These are phyloP conservation scores for Melikaiella ostensackeni DNA, from an alignment of 2,888 invertebrate species.

Conservation along the genomic window DNA sequence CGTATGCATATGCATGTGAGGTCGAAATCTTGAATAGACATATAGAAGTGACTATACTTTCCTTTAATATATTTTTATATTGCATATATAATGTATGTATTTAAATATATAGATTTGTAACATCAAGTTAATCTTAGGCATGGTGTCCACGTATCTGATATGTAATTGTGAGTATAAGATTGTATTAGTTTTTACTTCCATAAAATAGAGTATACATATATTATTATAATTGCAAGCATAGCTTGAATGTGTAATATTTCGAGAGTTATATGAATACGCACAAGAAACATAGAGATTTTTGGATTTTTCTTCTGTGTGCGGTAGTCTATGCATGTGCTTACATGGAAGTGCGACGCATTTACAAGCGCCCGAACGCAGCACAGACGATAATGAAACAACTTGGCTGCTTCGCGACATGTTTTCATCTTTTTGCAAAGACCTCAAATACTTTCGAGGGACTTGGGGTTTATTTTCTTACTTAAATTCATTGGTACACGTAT, in stretches of 20 bases:
- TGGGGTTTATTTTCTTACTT: slow-evolving; percentile 45
- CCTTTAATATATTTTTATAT: background rate
- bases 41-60: background rate
- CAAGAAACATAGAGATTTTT: slow-evolving; percentile 4
- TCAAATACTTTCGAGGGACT: slow-evolving; percentile 44
- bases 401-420: background rate
- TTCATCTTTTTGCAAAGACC: background rate
- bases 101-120: slow-evolving; percentile 11
- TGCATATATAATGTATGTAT: background rate
- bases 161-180: background rate
- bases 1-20: background rate
- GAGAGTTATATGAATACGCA: background rate
- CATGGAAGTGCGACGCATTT: background rate
- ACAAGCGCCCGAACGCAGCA: background rate
- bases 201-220: background rate
- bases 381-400: background rate
- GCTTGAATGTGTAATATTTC: background rate
- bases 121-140: slow-evolving; percentile 2
- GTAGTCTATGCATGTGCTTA: background rate
- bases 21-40: background rate
- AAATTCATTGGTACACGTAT: slow-evolving; percentile 33
- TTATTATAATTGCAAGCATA: background rate
- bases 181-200: background rate
- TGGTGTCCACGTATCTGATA: slow-evolving; percentile 3
- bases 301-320: background rate